Evolutionary conservation across 1,140 invertebrate species (phyloP).

Genomic region (Brachionus manjavacas): DNA sequence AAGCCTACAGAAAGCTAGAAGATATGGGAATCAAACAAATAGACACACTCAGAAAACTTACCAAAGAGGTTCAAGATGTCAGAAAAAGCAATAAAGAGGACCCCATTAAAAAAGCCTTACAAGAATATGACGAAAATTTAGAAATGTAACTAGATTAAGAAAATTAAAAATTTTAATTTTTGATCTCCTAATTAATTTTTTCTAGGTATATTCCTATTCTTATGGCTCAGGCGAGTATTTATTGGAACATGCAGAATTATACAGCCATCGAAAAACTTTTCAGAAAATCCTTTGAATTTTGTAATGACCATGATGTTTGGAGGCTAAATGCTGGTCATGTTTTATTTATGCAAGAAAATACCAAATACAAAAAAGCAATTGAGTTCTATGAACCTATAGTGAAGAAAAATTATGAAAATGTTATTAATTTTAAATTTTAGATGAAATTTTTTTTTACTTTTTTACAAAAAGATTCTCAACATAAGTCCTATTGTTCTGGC

Average conservation of each 20-base stretch:
- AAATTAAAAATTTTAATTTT: not conserved
- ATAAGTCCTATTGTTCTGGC: conserved; percentile 93
- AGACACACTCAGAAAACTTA: conserved; percentile 80
- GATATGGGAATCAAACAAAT: conserved; percentile 85
- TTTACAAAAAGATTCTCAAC: conserved; percentile 61
- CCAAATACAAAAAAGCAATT: conserved; percentile 91
- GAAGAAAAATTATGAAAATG: conserved; percentile 89
- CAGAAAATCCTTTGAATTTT: conserved; percentile 92
- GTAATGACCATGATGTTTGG: conserved; percentile 93
- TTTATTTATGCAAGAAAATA: conserved; percentile 90
- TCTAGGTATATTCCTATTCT: conserved; percentile 76
- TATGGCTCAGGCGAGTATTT: conserved; percentile 98
- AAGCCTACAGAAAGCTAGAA: conserved; percentile 94
- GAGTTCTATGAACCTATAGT: conserved; percentile 85
- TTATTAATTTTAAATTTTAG: not conserved
- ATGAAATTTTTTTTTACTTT: not conserved
- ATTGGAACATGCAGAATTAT: conserved; percentile 96
- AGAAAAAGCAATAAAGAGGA: conserved; percentile 69
- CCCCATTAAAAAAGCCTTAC: conserved; percentile 78
- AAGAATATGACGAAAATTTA: conserved; percentile 82
- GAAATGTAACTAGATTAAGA: conserved; percentile 65
- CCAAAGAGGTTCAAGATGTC: conserved; percentile 65
- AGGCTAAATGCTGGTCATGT: conserved; percentile 96
- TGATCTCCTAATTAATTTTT: not conserved
- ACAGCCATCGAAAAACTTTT: conserved; percentile 69